Percentiles rank a stretch among this genome's conserved stretches.
Evolutionary conservation across 2,888 invertebrate genomes (phyloP).

Genomic region (Elegia similella): DNA sequence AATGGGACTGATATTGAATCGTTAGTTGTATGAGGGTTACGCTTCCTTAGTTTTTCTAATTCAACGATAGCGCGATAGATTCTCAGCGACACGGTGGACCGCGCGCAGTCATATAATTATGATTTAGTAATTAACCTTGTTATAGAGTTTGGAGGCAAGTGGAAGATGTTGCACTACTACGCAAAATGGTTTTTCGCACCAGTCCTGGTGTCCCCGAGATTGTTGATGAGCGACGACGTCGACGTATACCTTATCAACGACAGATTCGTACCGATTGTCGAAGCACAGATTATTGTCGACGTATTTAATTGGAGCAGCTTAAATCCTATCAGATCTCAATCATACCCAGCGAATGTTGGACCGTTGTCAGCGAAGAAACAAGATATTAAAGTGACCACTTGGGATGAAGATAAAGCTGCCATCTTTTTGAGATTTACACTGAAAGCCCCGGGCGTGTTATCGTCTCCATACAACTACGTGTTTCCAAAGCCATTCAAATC

Average conservation of each 20-base stretch:
- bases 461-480: conserved; percentile 85
- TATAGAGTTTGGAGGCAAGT: conserved; percentile 87
- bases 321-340: conserved; percentile 51
- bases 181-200: conserved; percentile 92
- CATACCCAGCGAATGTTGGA: conserved; percentile 42
- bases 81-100: no score
- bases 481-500: conserved; percentile 83
- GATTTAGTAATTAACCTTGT: conserved; percentile 15
- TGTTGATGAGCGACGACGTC: conserved; percentile 72
- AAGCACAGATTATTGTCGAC: conserved; percentile 78
- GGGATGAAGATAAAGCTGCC: conserved; percentile 45
- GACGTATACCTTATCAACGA: conserved; percentile 86
- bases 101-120: no score
- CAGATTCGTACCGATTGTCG: conserved; percentile 60
- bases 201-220: conserved; percentile 84
- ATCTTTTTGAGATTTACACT: conserved; percentile 75
- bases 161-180: conserved; percentile 96
- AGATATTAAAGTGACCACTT: conserved; percentile 42
- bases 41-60: no score
- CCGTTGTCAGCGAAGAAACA: conserved; percentile 52
- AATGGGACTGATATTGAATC: no score
- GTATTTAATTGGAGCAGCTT: conserved; percentile 82
- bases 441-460: conserved; percentile 56
- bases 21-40: no score
- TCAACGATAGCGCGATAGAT: no score